These are phyloP conservation scores for Ormyrus pomaceus DNA, from an alignment of 2,888 invertebrate species.

Conservation along the genomic window DNA sequence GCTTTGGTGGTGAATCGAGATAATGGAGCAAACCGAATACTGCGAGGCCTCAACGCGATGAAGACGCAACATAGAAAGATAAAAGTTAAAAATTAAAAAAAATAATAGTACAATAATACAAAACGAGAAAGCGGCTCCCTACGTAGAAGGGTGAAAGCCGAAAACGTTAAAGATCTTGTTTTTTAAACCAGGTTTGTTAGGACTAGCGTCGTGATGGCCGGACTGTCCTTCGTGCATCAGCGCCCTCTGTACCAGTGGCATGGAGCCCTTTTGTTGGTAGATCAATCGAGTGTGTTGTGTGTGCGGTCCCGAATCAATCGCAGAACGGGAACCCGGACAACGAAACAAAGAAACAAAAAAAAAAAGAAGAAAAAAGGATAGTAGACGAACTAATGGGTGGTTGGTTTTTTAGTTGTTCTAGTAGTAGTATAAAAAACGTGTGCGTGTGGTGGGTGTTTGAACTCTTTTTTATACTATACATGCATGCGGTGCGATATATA, in stretches of 20 bases:
- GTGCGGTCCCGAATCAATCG: constrained; percentile 61
- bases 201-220: constrained; percentile 76
- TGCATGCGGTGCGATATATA: constrained; percentile 64
- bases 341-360: constrained; percentile 74
- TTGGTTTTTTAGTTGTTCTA: constrained; percentile 41
- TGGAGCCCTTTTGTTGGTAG: constrained; percentile 69
- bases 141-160: constrained; percentile 83
- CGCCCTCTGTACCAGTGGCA: constrained; percentile 81
- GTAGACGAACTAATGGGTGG: constrained; percentile 56
- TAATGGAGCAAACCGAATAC: constrained; percentile 19
- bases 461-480: constrained; percentile 48
- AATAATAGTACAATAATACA: constrained; percentile 29
- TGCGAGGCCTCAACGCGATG: constrained; percentile 8
- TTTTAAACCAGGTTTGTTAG: constrained; percentile 86
- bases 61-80: constrained; percentile 15
- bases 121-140: constrained; percentile 23
- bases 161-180: constrained; percentile 91
- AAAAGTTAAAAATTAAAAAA: constrained; percentile 40
- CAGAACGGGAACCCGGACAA: constrained; percentile 70
- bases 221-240: constrained; percentile 79
- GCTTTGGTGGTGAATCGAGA: constrained; percentile 23
- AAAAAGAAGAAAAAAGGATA: constrained; percentile 61
- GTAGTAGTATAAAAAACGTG: constrained; percentile 18
- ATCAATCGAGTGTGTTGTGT: constrained; percentile 74
- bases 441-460: constrained; percentile 41